Percentiles rank a stretch among this genome's conserved stretches.
Evolutionary conservation across 2,888 invertebrate species (phyloP).

Genomic region (Dynastes hyllus): DNA sequence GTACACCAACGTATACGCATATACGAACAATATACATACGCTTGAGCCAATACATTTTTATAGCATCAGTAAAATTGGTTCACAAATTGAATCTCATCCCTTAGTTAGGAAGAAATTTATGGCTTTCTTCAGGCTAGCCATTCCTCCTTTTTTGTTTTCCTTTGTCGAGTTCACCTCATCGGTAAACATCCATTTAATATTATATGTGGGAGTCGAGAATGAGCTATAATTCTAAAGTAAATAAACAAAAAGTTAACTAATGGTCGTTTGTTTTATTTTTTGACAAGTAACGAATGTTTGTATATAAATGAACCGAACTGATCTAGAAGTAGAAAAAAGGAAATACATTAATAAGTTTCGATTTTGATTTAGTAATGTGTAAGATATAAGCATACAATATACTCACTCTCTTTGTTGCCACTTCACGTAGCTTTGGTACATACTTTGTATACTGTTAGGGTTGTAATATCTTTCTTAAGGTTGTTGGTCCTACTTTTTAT

Average conservation of each 20-base stretch:
- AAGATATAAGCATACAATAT: background rate
- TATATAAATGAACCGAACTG: conserved; percentile 35
- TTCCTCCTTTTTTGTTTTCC: conserved; percentile 53
- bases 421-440: too few relatives aligned
- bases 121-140: conserved; percentile 61
- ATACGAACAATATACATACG: conserved; percentile 40
- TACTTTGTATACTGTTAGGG: too few relatives aligned
- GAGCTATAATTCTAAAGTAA: conserved; percentile 51
- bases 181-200: conserved; percentile 52
- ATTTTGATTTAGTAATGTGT: conserved; percentile 25
- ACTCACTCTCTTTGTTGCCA: too few relatives aligned
- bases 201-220: conserved; percentile 53
- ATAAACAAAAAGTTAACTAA: conserved; percentile 53
- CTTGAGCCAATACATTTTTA: conserved; percentile 54
- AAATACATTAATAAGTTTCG: conserved; percentile 24
- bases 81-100: conserved; percentile 64
- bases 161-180: conserved; percentile 40
- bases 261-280: conserved; percentile 51
- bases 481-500: too few relatives aligned
- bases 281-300: conserved; percentile 37
- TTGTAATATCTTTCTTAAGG: too few relatives aligned
- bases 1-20: conserved; percentile 27
- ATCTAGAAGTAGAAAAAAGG: conserved; percentile 34
- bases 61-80: conserved; percentile 62
- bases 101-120: conserved; percentile 62